Conservation (phyloP, 2,797 vertebrate species). For the Nyctibius grandis region DNA sequence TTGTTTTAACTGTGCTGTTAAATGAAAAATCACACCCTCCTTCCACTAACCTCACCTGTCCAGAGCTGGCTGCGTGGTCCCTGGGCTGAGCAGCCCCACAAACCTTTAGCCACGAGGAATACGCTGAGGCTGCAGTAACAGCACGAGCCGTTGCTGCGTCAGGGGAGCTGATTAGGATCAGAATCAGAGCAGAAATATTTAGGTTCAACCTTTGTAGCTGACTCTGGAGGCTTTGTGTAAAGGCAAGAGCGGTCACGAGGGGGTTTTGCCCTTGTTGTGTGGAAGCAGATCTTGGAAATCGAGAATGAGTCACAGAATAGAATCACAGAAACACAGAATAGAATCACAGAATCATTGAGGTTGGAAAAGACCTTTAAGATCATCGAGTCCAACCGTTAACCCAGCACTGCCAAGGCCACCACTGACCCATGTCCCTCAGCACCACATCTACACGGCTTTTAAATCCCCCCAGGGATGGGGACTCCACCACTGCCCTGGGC, state of each 20-base stretch:
- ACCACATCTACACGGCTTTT: no score
- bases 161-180: background rate
- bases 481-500: no score
- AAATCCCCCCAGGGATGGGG: no score
- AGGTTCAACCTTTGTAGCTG: background rate
- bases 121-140: rapidly evolving
- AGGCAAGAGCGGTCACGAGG: background rate
- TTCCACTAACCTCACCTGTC: rapidly evolving
- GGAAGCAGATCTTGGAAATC: background rate
- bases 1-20: rapidly evolving
- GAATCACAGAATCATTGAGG: no score
- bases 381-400: no score
- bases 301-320: no score
- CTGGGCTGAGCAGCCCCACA: no score
- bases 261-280: background rate
- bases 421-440: no score
- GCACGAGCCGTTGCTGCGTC: rapidly evolving
- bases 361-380: no score
- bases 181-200: background rate
- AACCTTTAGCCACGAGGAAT: background rate
- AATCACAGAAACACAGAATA: no score
- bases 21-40: no score
- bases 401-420: no score
- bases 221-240: background rate
- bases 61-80: background rate